Percentiles rank a stretch among this genome's conserved stretches.
These are phyloP conservation scores for Psix sp. DNA, from an alignment of 1,140 invertebrate species.

Conservation along the genomic window DNA sequence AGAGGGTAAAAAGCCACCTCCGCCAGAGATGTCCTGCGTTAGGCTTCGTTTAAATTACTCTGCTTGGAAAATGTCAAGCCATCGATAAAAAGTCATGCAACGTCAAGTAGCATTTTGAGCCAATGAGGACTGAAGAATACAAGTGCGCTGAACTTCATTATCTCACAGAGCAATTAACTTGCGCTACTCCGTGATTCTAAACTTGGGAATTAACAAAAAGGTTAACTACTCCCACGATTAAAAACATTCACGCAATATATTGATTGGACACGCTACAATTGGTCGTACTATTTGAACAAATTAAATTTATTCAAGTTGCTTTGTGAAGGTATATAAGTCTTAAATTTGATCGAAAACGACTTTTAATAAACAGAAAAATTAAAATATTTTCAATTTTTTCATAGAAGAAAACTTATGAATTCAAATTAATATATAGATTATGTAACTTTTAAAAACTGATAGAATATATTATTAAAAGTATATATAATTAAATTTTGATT, in stretches of 20 bases:
- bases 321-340: no score
- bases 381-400: no score
- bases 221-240: constrained; percentile 41
- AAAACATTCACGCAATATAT: neutral
- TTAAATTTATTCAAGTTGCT: no score
- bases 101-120: constrained; percentile 66
- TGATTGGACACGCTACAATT: no score
- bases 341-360: no score
- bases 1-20: constrained; percentile 69
- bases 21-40: constrained; percentile 63
- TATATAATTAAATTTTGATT: no score
- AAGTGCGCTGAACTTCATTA: constrained; percentile 61
- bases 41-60: constrained; percentile 57
- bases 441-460: no score
- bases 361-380: no score
- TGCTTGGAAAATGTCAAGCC: constrained; percentile 76
- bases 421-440: no score
- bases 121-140: constrained; percentile 50
- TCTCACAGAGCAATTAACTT: constrained; percentile 63
- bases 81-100: constrained; percentile 78
- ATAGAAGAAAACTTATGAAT: no score
- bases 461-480: no score
- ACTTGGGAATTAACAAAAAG: constrained; percentile 56
- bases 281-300: no score
- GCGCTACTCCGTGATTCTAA: constrained; percentile 29